Evolutionary conservation across 2,888 invertebrate species (phyloP).

Genomic region (Cheilosia pagana): DNA sequence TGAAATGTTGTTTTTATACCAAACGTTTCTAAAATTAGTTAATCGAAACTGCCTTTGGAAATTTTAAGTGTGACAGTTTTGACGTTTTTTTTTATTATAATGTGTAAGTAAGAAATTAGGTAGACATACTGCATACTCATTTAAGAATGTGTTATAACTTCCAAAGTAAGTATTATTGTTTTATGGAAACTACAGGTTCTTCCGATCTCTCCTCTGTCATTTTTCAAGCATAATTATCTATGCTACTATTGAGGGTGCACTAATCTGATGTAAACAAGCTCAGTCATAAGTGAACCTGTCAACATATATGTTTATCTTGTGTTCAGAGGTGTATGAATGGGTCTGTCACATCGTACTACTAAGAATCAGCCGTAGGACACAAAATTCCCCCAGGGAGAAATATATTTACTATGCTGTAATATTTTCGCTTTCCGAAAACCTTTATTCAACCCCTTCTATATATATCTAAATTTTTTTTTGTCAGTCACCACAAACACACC

Average conservation of each 20-base stretch:
- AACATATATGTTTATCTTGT: conserved; percentile 56
- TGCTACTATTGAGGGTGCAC: background rate
- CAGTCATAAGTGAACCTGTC: conserved; percentile 62
- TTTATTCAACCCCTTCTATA: conserved; percentile 64
- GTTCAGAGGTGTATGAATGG: conserved; percentile 61
- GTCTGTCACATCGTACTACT: conserved; percentile 55
- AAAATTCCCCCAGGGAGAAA: conserved; percentile 55
- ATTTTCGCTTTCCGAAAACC: conserved; percentile 40
- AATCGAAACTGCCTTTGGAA: no score
- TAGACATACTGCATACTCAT: no score
- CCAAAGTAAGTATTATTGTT: no score
- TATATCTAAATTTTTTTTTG: conserved; percentile 57
- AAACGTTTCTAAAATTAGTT: no score
- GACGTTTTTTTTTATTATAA: no score
- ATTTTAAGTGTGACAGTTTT: no score
- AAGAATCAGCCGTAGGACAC: conserved; percentile 24
- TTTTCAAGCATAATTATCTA: background rate
- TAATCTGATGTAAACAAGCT: conserved; percentile 53
- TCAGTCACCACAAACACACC: conserved; percentile 69
- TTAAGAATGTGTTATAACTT: no score
- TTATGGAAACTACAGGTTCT: no score
- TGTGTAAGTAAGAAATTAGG: no score
- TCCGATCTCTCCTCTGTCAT: background rate
- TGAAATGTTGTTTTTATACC: no score
- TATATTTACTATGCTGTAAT: conserved; percentile 66